These are phyloP conservation scores for Okamejei kenojei DNA, from an alignment of 2,797 vertebrate species.

Conservation along the genomic window DNA sequence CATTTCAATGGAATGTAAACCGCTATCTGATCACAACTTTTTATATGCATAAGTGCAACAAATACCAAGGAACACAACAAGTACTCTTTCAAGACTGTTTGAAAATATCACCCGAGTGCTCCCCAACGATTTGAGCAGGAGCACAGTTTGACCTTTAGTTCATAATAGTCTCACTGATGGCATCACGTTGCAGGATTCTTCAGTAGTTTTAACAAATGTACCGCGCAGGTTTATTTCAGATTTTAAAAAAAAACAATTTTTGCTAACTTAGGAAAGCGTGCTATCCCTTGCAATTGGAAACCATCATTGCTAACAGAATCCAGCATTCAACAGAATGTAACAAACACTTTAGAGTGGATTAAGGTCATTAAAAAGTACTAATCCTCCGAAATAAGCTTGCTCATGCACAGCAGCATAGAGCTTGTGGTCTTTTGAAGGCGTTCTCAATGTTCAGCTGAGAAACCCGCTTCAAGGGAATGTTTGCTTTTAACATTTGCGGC, in stretches of 20 bases:
- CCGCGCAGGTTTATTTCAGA: neutral
- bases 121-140: neutral
- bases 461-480: neutral
- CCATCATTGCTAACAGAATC: constrained; percentile 60
- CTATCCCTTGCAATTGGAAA: constrained; percentile 50
- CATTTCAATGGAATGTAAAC: neutral
- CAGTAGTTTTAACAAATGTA: constrained; percentile 33
- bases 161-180: neutral
- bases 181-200: neutral
- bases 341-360: constrained; percentile 80
- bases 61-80: neutral
- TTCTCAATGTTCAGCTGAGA: constrained; percentile 59
- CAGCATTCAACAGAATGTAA: constrained; percentile 64
- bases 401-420: constrained; percentile 71
- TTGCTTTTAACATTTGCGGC: constrained; percentile 25
- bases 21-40: neutral
- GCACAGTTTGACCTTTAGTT: constrained; percentile 24
- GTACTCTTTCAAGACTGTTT: neutral
- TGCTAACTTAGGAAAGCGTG: constrained; percentile 34
- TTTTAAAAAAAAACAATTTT: neutral
- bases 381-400: constrained; percentile 84
- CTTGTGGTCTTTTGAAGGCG: constrained; percentile 75
- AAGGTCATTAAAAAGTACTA: constrained; percentile 89
- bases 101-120: neutral
- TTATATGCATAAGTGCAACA: neutral